These are phyloP conservation scores for Melinaea marsaeus DNA, from an alignment of 2,888 invertebrate genomes.

Conservation along the genomic window DNA sequence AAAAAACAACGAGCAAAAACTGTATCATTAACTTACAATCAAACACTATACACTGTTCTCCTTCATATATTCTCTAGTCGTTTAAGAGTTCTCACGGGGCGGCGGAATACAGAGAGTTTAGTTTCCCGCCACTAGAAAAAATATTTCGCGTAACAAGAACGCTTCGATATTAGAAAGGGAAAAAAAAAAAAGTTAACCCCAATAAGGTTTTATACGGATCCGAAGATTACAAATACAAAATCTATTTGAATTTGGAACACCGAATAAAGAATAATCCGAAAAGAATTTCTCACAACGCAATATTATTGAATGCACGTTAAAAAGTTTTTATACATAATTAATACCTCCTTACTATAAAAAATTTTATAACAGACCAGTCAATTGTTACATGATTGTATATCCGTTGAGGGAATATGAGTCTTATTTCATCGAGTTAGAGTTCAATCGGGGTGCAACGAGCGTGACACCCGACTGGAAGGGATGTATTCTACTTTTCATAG, in stretches of 20 bases:
- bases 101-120: no score
- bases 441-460: slow-evolving; percentile 27
- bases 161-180: background rate
- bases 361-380: slow-evolving; percentile 3
- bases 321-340: slow-evolving; percentile 8
- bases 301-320: slow-evolving; percentile 9
- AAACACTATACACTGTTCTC: slow-evolving; percentile 62
- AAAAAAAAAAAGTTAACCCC: slow-evolving; percentile 6
- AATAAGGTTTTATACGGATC: background rate
- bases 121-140: background rate
- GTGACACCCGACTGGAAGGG: slow-evolving; percentile 29
- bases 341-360: background rate
- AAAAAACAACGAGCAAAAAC: slow-evolving; percentile 63
- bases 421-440: slow-evolving; percentile 17
- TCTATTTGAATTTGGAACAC: slow-evolving; percentile 13
- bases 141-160: background rate
- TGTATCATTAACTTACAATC: slow-evolving; percentile 50
- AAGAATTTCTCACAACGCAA: slow-evolving; percentile 8
- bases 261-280: slow-evolving; percentile 6
- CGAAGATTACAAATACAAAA: slow-evolving; percentile 6
- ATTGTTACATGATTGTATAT: slow-evolving; percentile 9
- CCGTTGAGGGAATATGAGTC: slow-evolving; percentile 15
- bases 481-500: slow-evolving; percentile 21
- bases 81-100: background rate
- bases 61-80: slow-evolving; percentile 34